Evolutionary conservation across 2,888 invertebrate species (phyloP), one percentile per base, ranked within the genome.

Genomic region (Trichopoda pennipes): DNA sequence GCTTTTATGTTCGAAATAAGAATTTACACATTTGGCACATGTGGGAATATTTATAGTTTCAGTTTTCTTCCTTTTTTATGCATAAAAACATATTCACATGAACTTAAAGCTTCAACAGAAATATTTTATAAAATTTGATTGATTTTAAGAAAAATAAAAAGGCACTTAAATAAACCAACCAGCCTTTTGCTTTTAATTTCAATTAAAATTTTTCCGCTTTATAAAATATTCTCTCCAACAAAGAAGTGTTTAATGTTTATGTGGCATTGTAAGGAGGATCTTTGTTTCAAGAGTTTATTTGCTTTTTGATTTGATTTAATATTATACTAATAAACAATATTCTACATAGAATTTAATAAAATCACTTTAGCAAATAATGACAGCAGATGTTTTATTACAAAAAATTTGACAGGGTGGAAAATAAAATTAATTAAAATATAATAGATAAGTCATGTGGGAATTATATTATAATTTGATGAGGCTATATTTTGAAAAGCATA

Each of bases 21-120:
- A 9, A 42, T 74, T 74, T 51, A 80, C 44, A 47, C 51, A 64
- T 51, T 70, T 68, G 51, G 47, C 47, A 53, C 64, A 60, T 38
- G 53, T 70, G 53, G 47, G n/a, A 28, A 49, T 38, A 28, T 76
- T 49, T 38, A 21, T 53, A 8, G 8, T 4, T 0, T 17, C 1
- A 21, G 19, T 56, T 42, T 4, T 35, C 9, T 17, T 32, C 32
- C 35, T 38, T 12, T 38, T 16, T 51, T 35, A n/a, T 7, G 16
- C 6, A n/a, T 2, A 42, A 17, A 42, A 68, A 42, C n/a, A 42
- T 10, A 28, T 55, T 42, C 23, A 17, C 23, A 55, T 66, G n/a
- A 38, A 66, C 35, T 35, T 64, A 38, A 14, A 49, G n/a, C 32
- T 17, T 32, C 17, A 61, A 61, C n/a, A 3, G 1, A 47, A 47